phyloP scores from a whole-genome alignment of 1,140 invertebrate genomes.

The Drosophila equinoxialis region DNA sequence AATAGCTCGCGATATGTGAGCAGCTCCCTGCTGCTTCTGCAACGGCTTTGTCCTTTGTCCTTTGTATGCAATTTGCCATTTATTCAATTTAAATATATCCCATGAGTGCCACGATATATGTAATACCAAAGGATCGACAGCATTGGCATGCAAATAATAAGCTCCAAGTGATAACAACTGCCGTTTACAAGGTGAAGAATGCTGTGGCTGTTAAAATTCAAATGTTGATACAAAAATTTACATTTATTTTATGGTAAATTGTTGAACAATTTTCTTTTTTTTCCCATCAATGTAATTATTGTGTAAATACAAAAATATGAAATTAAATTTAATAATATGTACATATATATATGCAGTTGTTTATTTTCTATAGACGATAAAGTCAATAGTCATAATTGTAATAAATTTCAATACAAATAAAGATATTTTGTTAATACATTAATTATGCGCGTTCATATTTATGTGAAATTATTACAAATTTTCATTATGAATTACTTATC shows the following conservation, averaged over 20 bases:
- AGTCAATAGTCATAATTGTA: slow-evolving; percentile 11
- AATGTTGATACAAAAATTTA: slow-evolving; percentile 26
- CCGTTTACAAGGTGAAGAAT: background rate
- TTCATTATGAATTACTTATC: background rate
- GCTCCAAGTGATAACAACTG: slow-evolving; percentile 12
- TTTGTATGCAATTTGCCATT: slow-evolving; percentile 73
- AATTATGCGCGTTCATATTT: background rate
- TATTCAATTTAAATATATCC: slow-evolving; percentile 72
- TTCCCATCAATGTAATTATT: slow-evolving; percentile 17
- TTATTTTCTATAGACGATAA: background rate
- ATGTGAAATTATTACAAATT: background rate
- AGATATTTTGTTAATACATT: background rate
- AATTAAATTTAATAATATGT: slow-evolving; percentile 40
- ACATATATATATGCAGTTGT: slow-evolving; percentile 9
- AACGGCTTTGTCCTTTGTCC: slow-evolving; percentile 22
- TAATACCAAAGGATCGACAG: slow-evolving; percentile 33
- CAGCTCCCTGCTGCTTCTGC: background rate
- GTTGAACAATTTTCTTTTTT: slow-evolving; percentile 35
- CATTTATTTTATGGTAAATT: slow-evolving; percentile 1
- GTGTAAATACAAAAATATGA: slow-evolving; percentile 40
- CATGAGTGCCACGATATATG: slow-evolving; percentile 40
- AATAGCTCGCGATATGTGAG: slow-evolving; percentile 65
- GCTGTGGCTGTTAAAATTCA: slow-evolving; percentile 1
- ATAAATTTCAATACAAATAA: slow-evolving; percentile 10
- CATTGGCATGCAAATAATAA: slow-evolving; percentile 35